These are phyloP conservation scores for Micoletzkya japonica DNA, from an alignment of 2,888 invertebrate species.

Conservation along the genomic window DNA sequence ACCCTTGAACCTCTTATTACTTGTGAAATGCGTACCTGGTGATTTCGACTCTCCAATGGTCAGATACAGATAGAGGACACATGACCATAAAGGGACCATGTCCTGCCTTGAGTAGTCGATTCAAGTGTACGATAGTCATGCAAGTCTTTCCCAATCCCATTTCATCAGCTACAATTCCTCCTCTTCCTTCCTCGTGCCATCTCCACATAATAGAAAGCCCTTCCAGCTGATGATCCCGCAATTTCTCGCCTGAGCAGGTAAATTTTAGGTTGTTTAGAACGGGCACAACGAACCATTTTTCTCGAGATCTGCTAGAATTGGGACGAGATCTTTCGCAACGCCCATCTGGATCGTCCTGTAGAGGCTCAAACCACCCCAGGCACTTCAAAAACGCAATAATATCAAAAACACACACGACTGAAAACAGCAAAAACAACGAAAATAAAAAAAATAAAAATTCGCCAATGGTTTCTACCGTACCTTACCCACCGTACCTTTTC, in stretches of 20 bases:
- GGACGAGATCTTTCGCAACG: neutral
- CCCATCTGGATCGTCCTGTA: neutral
- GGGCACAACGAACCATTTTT: neutral
- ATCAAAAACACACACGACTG: neutral
- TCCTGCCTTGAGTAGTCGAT: constrained; percentile 4
- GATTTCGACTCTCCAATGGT: constrained; percentile 17
- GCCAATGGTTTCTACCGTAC: neutral
- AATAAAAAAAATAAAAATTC: neutral
- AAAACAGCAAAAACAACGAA: neutral
- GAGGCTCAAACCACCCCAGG: no score
- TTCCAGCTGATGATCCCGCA: constrained; percentile 1
- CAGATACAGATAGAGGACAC: constrained; percentile 12
- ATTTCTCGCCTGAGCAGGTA: no score
- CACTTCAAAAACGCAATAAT: neutral
- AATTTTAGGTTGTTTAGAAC: no score
- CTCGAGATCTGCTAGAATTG: neutral
- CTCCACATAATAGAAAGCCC: constrained; percentile 6
- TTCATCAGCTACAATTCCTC: constrained; percentile 26
- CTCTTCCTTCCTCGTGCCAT: constrained; percentile 17
- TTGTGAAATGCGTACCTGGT: constrained; percentile 7
- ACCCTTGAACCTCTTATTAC: no score
- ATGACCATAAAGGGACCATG: constrained; percentile 11
- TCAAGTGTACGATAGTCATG: constrained; percentile 15
- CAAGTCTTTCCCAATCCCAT: constrained; percentile 27
- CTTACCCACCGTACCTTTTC: no score